Evolutionary conservation across 2,888 invertebrate genomes (phyloP).

Genomic region (Beris chalybata): DNA sequence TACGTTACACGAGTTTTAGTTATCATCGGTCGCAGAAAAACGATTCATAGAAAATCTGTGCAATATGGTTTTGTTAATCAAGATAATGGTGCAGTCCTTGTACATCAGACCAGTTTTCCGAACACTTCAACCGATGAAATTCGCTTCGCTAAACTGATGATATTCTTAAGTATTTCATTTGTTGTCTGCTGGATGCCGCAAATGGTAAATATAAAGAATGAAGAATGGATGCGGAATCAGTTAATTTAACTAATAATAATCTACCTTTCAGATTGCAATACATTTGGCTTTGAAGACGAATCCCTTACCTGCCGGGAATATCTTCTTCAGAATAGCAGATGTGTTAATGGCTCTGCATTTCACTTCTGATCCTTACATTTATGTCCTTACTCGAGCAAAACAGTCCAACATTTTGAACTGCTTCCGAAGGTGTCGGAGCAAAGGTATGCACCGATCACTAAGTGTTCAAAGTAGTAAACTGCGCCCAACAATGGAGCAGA

Average conservation of each 20-base stretch:
- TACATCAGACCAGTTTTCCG: slow-evolving; percentile 33
- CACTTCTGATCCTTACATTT: slow-evolving; percentile 80
- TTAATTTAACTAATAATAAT: neutral
- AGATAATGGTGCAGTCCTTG: slow-evolving; percentile 40
- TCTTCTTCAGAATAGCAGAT: slow-evolving; percentile 65
- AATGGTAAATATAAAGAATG: slow-evolving; percentile 65
- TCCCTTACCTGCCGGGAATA: slow-evolving; percentile 47
- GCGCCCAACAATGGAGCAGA: slow-evolving; percentile 51
- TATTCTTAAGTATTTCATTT: slow-evolving; percentile 77
- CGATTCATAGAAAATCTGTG: slow-evolving; percentile 47
- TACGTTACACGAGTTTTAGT: slow-evolving; percentile 76
- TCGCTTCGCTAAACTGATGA: slow-evolving; percentile 84
- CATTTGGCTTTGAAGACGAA: slow-evolving; percentile 58
- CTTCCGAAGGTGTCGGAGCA: slow-evolving; percentile 49
- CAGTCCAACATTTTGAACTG: slow-evolving; percentile 51
- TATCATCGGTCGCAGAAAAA: slow-evolving; percentile 55
- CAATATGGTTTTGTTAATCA: slow-evolving; percentile 51
- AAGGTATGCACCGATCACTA: slow-evolving; percentile 49
- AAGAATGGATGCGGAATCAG: neutral
- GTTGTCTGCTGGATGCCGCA: slow-evolving; percentile 87
- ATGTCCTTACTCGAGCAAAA: slow-evolving; percentile 70
- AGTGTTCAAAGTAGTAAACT: slow-evolving; percentile 54
- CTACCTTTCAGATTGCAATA: slow-evolving; percentile 62
- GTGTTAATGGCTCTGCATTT: slow-evolving; percentile 79
- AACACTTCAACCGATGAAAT: slow-evolving; percentile 70